These are phyloP conservation scores for Cyphomyrmex costatus DNA, from an alignment of 1,140 invertebrate genomes.

Conservation along the genomic window DNA sequence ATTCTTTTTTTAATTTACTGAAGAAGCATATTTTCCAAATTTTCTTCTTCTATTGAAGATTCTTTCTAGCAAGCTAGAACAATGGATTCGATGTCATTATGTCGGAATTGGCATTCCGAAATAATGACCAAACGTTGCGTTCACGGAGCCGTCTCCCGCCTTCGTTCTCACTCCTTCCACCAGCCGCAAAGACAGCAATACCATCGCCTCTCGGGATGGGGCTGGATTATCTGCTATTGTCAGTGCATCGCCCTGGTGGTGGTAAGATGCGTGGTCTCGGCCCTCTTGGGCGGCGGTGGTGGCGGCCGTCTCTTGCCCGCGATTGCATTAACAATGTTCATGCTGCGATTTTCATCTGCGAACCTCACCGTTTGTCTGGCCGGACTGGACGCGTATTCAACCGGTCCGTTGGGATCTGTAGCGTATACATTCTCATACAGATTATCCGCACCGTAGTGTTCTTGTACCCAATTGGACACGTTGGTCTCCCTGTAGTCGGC, in stretches of 20 bases:
- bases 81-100: constrained; percentile 19
- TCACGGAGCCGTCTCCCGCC: constrained; percentile 12
- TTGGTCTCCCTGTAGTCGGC: constrained; percentile 93
- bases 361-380: constrained; percentile 80
- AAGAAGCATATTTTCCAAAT: neutral
- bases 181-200: constrained; percentile 83
- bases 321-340: constrained; percentile 81
- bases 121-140: constrained; percentile 40
- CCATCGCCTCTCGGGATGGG: constrained; percentile 80
- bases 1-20: neutral
- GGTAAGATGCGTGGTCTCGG: constrained; percentile 92
- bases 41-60: neutral
- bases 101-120: constrained; percentile 29
- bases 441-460: constrained; percentile 92
- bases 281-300: constrained; percentile 92
- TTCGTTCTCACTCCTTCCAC: constrained; percentile 81
- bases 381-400: constrained; percentile 85
- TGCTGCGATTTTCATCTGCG: constrained; percentile 80
- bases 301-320: constrained; percentile 89
- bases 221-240: constrained; percentile 85
- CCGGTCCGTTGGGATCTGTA: constrained; percentile 83
- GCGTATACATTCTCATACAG: constrained; percentile 89
- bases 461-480: constrained; percentile 96
- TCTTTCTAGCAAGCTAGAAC: neutral
- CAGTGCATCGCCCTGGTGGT: constrained; percentile 85